phyloP scores from a whole-genome alignment of 2,797 vertebrate species.

The Delichon dasypus region DNA sequence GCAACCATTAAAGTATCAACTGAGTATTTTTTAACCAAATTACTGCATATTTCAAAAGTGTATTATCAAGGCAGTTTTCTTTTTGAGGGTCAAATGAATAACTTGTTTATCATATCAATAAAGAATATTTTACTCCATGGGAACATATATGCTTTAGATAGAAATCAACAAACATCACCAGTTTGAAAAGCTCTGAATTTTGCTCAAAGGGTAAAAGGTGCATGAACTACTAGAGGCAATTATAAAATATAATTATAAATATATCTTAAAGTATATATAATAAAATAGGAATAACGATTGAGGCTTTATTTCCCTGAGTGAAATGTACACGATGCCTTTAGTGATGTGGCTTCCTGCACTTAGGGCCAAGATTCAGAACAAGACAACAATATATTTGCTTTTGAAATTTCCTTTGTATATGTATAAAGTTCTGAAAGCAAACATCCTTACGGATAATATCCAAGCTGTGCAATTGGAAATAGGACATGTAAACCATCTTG shows the following conservation, averaged over 20 bases:
- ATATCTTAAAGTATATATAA: not conserved
- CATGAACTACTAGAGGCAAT: not conserved
- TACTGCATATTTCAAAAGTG: slow-evolving; percentile 65
- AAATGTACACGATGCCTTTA: not conserved
- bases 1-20: slow-evolving; percentile 63
- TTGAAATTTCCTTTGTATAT: not conserved
- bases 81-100: slow-evolving; percentile 63
- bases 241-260: not conserved
- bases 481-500: not conserved
- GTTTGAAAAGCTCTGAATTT: not conserved
- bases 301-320: not conserved
- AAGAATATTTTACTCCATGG: not conserved
- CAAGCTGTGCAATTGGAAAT: not conserved
- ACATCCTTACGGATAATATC: not conserved
- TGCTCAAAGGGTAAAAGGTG: not conserved
- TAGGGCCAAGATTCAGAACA: not conserved
- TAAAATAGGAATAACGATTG: not conserved
- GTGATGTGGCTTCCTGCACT: not conserved
- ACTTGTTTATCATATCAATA: slow-evolving; percentile 41
- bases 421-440: not conserved
- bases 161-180: not conserved
- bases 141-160: not conserved
- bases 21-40: slow-evolving; percentile 64
- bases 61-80: slow-evolving; percentile 57
- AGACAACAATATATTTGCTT: not conserved